Base-by-base conservation (phyloP, 2,888 invertebrate species). In the Tenthredo livida region DNA sequence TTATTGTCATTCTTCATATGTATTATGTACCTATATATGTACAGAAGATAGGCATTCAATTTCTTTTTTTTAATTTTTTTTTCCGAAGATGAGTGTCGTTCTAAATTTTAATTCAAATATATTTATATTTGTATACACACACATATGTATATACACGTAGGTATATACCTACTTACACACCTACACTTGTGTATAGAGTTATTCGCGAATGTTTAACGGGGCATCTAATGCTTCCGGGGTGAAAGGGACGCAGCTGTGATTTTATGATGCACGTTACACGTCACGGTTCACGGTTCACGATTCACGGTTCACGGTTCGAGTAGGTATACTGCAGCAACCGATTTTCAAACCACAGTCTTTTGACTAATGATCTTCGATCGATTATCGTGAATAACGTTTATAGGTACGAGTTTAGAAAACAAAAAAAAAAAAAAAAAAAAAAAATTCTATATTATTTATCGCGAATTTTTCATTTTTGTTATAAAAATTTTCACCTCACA, bases 201-300 rank as follows among this genome's bases (percentile, higher is more conserved):
- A n/a, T 72, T 72, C 40, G 73, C 37, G n/a, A 73, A 43, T 73
- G 73, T 61, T 61, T 61, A 25, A 61, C 61, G 61, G 61, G 25
- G 61, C 12, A 61, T 61, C 15, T 75, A 33, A 75, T 47, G 9
- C 75, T 75, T 75, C 75, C 75, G 75, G 75, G 75, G 75, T 75
- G 75, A 75, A 70, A 70, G 70, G 70, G 37, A 61, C 61, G 25
- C 61, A 70, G 70, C 25, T 61, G 61, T 70, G 37, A 70, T 47
- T 75, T 75, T 47, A 75, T 75, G 75, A 75, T 25, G 40, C 25
- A 75, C 47, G 47, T 72, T 72, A 40, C 72, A 72, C 15, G 47
- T 47, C 21, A 47, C 47, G 21, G 25, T 43, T 43, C 75, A 75
- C 75, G 75, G 47, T 43, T 73, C 73, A 73, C 47, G 73, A 43